phyloP scores from a whole-genome alignment of 1,140 invertebrate genomes.

The Leptinotarsa lineolata region DNA sequence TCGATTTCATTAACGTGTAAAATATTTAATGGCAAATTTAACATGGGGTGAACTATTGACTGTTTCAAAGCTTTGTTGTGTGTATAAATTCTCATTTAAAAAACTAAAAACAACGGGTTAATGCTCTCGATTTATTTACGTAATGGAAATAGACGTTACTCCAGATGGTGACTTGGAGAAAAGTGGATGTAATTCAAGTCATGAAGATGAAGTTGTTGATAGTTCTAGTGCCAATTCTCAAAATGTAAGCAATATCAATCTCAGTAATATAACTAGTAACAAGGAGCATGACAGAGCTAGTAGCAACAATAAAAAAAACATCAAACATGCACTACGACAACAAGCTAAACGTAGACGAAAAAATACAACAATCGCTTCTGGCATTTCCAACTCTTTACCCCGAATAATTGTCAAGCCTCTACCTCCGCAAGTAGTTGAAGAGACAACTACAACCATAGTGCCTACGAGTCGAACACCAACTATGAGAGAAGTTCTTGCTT shows the following conservation, averaged over 20 bases:
- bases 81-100: slow-evolving; percentile 23
- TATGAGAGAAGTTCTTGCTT: slow-evolving; percentile 85
- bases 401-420: slow-evolving; percentile 73
- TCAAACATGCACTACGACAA: slow-evolving; percentile 74
- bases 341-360: slow-evolving; percentile 78
- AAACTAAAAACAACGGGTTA: slow-evolving; percentile 29
- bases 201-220: slow-evolving; percentile 43
- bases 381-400: slow-evolving; percentile 68
- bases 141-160: slow-evolving; percentile 56
- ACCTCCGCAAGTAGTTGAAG: slow-evolving; percentile 63
- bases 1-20: slow-evolving; percentile 30
- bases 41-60: slow-evolving; percentile 43
- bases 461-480: slow-evolving; percentile 63
- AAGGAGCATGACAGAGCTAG: slow-evolving; percentile 30
- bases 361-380: slow-evolving; percentile 74
- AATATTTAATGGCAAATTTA: slow-evolving; percentile 30
- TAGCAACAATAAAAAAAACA: slow-evolving; percentile 59
- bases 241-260: slow-evolving; percentile 28
- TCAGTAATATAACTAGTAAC: slow-evolving; percentile 18
- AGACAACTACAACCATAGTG: slow-evolving; percentile 55
- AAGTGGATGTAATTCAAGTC: slow-evolving; percentile 41
- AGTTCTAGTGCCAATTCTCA: slow-evolving; percentile 29
- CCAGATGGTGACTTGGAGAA: slow-evolving; percentile 46
- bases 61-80: slow-evolving; percentile 36
- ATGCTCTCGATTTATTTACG: slow-evolving; percentile 38